A percentile compares a stretch with the other conserved stretches of the same genome.
These are phyloP conservation scores for Ochotona princeps DNA, from an alignment of 2,113 vertebrate genomes.

Conservation along the genomic window DNA sequence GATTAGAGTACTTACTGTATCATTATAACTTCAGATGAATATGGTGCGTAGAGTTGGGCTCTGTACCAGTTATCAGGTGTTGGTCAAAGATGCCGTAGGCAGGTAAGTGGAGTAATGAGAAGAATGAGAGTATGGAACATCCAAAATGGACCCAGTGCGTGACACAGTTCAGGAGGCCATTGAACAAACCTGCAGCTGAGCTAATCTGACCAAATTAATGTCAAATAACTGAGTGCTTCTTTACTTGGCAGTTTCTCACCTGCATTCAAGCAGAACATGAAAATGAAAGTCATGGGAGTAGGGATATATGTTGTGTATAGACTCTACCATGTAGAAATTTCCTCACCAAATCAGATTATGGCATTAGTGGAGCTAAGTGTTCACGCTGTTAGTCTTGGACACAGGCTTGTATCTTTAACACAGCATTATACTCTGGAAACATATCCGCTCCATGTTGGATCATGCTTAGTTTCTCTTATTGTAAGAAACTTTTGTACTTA, in stretches of 20 bases:
- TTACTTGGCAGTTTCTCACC: neutral
- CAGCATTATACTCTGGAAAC: neutral
- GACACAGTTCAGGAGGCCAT: neutral
- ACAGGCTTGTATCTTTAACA: neutral
- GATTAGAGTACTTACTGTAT: neutral
- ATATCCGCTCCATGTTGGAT: neutral
- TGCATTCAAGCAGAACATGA: neutral
- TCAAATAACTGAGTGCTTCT: neutral
- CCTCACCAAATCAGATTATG: neutral
- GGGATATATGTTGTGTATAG: neutral
- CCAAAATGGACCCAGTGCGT: neutral
- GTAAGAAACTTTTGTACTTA: neutral
- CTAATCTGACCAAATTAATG: neutral
- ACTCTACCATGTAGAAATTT: neutral
- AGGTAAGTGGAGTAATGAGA: neutral
- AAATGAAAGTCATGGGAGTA: neutral
- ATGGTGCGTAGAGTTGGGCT: neutral
- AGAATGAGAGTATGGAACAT: neutral
- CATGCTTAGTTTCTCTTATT: neutral
- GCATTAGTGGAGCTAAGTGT: neutral
- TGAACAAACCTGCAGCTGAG: neutral
- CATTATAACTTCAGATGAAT: neutral
- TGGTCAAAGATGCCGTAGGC: neutral
- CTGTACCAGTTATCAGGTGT: neutral
- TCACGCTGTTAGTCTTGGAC: neutral